Conservation (phyloP, 2,113 vertebrate species). For the Origma solitaria region DNA sequence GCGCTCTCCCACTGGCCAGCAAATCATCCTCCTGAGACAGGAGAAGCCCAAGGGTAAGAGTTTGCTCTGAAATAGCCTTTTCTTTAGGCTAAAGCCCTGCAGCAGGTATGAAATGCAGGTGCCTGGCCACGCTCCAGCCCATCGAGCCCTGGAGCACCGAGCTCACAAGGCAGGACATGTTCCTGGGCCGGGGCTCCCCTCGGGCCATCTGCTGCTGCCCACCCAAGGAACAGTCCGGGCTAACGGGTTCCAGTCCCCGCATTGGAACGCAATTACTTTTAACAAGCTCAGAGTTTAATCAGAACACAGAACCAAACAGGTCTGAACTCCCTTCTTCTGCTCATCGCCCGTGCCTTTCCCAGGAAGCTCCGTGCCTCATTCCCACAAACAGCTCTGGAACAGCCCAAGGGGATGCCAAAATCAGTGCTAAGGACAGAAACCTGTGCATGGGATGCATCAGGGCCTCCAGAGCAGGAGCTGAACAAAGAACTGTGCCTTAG, state of each 20-base stretch:
- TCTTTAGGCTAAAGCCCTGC: neutral
- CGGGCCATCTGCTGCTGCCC: conserved; percentile 5
- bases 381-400: neutral
- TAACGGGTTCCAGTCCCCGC: neutral
- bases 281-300: neutral
- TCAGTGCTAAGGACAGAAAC: accelerated
- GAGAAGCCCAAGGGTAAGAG: neutral
- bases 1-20: accelerated
- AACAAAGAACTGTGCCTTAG: neutral
- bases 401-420: neutral
- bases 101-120: neutral
- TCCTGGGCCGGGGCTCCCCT: neutral
- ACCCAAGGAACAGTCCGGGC: neutral
- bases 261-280: neutral
- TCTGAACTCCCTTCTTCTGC: neutral
- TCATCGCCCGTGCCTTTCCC: accelerated
- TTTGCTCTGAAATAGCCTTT: neutral
- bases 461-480: accelerated
- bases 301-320: neutral
- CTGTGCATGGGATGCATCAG: accelerated
- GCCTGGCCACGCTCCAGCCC: neutral
- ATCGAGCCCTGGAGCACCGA: neutral
- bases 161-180: neutral
- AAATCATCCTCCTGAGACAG: accelerated
- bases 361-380: neutral